A percentile compares a stretch with the other conserved stretches of the same genome.
These are phyloP conservation scores for Latrodectus hesperus DNA, from an alignment of 2,888 invertebrate species.

Conservation along the genomic window DNA sequence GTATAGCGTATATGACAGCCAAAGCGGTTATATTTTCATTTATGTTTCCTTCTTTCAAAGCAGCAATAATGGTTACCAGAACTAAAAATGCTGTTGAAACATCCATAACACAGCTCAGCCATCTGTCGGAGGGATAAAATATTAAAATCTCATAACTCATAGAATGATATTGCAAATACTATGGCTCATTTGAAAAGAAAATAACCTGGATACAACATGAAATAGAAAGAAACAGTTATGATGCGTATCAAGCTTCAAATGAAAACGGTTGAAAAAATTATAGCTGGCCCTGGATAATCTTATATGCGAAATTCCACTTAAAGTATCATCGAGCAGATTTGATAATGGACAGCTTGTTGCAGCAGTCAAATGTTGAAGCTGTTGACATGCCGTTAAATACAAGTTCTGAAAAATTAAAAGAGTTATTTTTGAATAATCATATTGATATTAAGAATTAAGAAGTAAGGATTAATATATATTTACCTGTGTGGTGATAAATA, in stretches of 20 bases:
- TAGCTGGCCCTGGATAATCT: constrained; percentile 15
- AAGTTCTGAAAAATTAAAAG: constrained; percentile 38
- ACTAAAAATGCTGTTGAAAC: constrained; percentile 97
- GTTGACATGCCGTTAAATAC: constrained; percentile 43
- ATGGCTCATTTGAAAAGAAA: background rate
- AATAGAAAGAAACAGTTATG: constrained; percentile 51
- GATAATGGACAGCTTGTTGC: constrained; percentile 55
- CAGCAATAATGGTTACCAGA: constrained; percentile 93
- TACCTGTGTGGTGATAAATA: constrained; percentile 44
- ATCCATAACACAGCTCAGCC: constrained; percentile 95
- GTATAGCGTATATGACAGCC: constrained; percentile 77
- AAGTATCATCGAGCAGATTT: constrained; percentile 31
- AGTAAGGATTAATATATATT: background rate
- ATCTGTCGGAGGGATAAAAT: constrained; percentile 74
- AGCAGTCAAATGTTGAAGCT: constrained; percentile 46
- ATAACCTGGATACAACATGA: constrained; percentile 37
- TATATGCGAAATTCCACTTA: constrained; percentile 37
- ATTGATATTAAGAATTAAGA: background rate
- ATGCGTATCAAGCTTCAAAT: constrained; percentile 42
- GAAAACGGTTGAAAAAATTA: constrained; percentile 40
- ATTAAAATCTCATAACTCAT: background rate
- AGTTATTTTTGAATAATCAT: background rate
- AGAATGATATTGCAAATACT: background rate
- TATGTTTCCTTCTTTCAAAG: constrained; percentile 85
- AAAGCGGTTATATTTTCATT: constrained; percentile 81